Evolutionary conservation across 2,797 vertebrate species (phyloP).

Genomic region (Momotus momota): DNA sequence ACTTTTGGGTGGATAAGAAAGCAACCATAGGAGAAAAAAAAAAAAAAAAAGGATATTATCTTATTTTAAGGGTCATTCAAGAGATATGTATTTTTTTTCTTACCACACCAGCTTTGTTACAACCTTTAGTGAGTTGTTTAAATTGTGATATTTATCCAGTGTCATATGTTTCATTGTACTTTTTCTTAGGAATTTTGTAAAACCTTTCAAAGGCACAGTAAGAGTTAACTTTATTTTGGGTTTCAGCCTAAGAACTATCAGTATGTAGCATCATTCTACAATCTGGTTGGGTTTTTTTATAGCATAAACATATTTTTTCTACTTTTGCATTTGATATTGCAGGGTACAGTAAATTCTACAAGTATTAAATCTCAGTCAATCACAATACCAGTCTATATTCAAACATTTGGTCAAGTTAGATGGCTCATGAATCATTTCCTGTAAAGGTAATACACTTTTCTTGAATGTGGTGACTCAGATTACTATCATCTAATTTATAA

Average conservation of each 20-base stretch:
- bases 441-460: not conserved
- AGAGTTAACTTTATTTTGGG: not conserved
- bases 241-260: not conserved
- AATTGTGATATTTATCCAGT: not conserved
- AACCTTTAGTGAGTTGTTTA: not conserved
- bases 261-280: not conserved
- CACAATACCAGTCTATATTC: not conserved
- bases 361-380: not conserved
- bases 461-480: not conserved
- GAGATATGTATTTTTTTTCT: not conserved
- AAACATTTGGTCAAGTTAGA: not conserved
- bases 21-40: rapidly evolving
- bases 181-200: not conserved
- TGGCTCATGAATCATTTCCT: not conserved
- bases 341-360: not conserved
- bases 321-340: not conserved
- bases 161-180: not conserved
- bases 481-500: not conserved
- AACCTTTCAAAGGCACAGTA: not conserved
- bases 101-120: not conserved
- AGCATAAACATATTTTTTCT: not conserved
- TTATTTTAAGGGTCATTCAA: not conserved
- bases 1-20: not conserved
- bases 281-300: not conserved
- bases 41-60: not conserved